Conservation (phyloP, 2,797 vertebrate species). For the Fratercula arctica region DNA sequence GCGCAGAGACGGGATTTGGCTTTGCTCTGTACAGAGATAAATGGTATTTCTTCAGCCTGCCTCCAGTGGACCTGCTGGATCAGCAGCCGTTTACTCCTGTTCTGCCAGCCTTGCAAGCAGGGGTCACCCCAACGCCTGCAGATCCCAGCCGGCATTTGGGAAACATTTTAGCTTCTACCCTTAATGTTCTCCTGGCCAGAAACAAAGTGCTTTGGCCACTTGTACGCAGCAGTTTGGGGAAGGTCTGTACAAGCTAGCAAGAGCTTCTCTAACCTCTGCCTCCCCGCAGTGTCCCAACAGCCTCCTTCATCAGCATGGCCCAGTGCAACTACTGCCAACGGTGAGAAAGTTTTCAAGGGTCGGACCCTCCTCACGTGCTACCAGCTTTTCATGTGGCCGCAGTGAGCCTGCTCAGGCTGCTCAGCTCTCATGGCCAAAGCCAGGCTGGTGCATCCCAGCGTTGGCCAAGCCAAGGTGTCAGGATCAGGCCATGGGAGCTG, state of each 20-base stretch:
- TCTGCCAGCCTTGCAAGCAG: not conserved
- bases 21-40: not conserved
- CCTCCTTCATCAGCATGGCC: not conserved
- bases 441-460: too few species aligned
- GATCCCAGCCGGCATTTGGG: not conserved
- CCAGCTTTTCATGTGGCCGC: not conserved
- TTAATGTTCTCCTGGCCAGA: not conserved
- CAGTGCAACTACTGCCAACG: not conserved
- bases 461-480: not conserved
- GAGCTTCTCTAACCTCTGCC: not conserved
- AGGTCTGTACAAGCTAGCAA: not conserved
- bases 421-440: not conserved
- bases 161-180: not conserved
- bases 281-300: not conserved
- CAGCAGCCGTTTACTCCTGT: not conserved
- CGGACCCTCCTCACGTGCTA: fast-evolving
- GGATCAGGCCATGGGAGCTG: not conserved
- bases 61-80: not conserved
- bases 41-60: not conserved
- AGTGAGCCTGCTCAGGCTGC: not conserved
- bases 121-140: not conserved
- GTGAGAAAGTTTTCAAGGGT: not conserved
- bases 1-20: not conserved
- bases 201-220: not conserved
- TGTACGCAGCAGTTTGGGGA: not conserved